Percentiles rank a stretch among this genome's conserved stretches.
phyloP scores from a whole-genome alignment of 2,113 vertebrate genomes.

The Corythaixoides concolor region DNA sequence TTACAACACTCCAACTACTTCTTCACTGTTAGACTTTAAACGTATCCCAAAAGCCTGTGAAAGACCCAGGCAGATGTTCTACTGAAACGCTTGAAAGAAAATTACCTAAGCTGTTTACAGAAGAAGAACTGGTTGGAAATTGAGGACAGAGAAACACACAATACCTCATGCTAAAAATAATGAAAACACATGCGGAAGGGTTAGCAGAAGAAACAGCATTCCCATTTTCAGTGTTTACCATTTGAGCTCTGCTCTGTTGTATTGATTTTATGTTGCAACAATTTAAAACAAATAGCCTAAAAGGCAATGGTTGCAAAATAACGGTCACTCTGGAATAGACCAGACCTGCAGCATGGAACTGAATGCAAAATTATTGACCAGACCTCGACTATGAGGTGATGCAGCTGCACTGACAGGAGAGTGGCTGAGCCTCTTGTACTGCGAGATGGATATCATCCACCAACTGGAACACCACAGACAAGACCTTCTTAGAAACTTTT shows the following conservation, averaged over 20 bases:
- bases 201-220: background rate
- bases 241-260: background rate
- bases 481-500: background rate
- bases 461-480: background rate
- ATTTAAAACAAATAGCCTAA: constrained; percentile 50
- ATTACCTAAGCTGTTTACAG: background rate
- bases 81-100: background rate
- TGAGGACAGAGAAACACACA: background rate
- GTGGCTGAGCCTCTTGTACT: background rate
- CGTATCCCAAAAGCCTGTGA: background rate
- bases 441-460: background rate
- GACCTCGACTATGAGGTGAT: background rate
- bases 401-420: background rate
- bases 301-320: constrained; percentile 32
- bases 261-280: constrained; percentile 54
- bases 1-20: background rate
- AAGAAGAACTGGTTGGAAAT: background rate
- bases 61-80: background rate
- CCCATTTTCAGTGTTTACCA: background rate
- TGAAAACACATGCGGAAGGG: background rate
- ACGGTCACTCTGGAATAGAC: background rate
- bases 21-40: background rate
- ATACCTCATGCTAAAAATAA: background rate
- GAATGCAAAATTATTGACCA: constrained; percentile 2
- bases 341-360: background rate